phyloP scores from a whole-genome alignment of 2,888 invertebrate species.

The Andrena dorsata region DNA sequence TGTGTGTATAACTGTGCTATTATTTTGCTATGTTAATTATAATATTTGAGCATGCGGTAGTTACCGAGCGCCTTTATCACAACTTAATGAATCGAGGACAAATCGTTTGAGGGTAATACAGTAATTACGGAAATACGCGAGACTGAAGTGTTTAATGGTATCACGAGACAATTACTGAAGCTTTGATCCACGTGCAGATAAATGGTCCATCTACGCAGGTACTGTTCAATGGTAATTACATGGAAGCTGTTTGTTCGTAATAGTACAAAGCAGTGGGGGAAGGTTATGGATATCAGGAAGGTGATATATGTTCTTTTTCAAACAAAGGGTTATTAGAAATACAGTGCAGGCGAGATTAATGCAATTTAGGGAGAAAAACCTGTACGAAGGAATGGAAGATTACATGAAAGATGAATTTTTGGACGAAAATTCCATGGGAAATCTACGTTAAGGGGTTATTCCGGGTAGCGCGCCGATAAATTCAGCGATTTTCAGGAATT shows the following conservation, averaged over 20 bases:
- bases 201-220: neutral
- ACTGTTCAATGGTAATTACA: neutral
- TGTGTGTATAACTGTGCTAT: no score
- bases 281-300: neutral
- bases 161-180: slow-evolving; percentile 2
- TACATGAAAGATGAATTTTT: neutral
- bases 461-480: no score
- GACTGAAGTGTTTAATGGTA: neutral
- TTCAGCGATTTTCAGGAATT: no score
- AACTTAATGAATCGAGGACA: no score
- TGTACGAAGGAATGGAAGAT: neutral
- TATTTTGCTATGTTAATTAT: no score
- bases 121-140: neutral
- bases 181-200: neutral
- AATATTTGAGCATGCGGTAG: no score
- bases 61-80: no score
- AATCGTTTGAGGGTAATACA: slow-evolving; percentile 1
- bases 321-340: neutral
- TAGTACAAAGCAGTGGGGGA: neutral
- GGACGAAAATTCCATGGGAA: no score
- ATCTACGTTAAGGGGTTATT: no score
- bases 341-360: no score
- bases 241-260: neutral
- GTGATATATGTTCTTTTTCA: neutral
- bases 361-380: no score